These are phyloP conservation scores for Echeneis naucrates DNA, from an alignment of 2,797 vertebrate species.

Conservation along the genomic window DNA sequence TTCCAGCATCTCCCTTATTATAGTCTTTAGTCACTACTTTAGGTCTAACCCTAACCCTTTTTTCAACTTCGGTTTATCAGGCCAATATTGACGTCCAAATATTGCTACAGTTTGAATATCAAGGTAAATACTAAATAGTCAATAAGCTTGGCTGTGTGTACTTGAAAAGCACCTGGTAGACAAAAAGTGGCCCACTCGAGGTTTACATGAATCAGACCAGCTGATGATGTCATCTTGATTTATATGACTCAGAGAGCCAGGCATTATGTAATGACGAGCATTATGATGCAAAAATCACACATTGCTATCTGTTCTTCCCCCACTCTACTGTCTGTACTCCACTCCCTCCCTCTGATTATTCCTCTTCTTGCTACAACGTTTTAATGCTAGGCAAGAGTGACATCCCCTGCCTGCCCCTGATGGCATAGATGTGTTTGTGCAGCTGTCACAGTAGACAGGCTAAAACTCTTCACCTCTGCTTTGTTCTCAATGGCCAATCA, in stretches of 20 bases:
- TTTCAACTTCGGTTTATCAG: constrained; percentile 14
- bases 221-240: constrained; percentile 65
- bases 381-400: constrained; percentile 31
- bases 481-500: constrained; percentile 34
- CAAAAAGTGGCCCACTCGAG: constrained; percentile 37
- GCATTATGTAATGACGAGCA: constrained; percentile 81
- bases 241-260: constrained; percentile 65
- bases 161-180: constrained; percentile 13
- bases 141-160: constrained; percentile 1
- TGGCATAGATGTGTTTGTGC: constrained; percentile 54
- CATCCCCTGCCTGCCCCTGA: constrained; percentile 41
- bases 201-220: constrained; percentile 59
- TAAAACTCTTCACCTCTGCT: constrained; percentile 27
- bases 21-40: constrained; percentile 32
- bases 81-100: constrained; percentile 16
- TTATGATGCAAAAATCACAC: constrained; percentile 73
- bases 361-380: constrained; percentile 22
- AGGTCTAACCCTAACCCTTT: constrained; percentile 21
- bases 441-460: constrained; percentile 38
- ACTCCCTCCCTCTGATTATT: constrained; percentile 13
- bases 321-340: constrained; percentile 13
- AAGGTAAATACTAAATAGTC: constrained; percentile 15
- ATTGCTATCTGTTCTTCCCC: constrained; percentile 54
- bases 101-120: neutral
- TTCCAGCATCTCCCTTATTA: constrained; percentile 41